These are phyloP conservation scores for Nomia melanderi DNA, from an alignment of 1,140 invertebrate species.

Conservation along the genomic window DNA sequence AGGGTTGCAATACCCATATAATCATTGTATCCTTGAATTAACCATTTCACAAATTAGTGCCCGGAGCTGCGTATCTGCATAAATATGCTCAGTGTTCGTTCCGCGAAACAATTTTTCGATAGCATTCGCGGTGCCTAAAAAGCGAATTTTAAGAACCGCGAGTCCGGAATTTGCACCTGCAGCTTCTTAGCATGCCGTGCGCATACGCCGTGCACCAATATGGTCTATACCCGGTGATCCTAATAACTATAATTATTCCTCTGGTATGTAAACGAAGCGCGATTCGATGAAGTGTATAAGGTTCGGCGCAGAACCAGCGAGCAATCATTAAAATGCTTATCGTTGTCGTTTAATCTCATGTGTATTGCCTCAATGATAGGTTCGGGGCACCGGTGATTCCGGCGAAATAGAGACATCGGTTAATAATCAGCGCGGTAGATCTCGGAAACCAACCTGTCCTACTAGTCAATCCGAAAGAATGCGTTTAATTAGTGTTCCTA, in stretches of 20 bases:
- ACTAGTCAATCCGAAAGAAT: background rate
- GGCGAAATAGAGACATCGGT: background rate
- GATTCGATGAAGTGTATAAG: background rate
- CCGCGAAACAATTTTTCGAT: background rate
- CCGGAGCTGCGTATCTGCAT: no score
- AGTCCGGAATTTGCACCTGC: background rate
- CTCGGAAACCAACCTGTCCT: background rate
- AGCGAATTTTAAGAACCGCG: background rate
- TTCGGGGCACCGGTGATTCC: background rate
- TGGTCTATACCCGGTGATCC: background rate
- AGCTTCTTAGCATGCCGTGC: background rate
- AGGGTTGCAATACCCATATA: no score
- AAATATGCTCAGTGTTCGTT: no score
- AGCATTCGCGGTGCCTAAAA: background rate
- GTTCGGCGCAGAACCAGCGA: background rate
- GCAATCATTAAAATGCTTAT: conserved; percentile 1
- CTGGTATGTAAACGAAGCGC: conserved; percentile 3
- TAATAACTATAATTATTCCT: background rate
- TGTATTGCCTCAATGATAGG: background rate
- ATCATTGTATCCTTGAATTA: no score
- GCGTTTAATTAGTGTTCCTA: background rate
- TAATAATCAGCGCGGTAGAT: background rate
- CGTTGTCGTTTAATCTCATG: background rate
- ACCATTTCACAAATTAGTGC: no score
- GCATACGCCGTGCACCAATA: background rate